phyloP scores from a whole-genome alignment of 1,140 invertebrate genomes.

The Lanistes nyassanus region DNA sequence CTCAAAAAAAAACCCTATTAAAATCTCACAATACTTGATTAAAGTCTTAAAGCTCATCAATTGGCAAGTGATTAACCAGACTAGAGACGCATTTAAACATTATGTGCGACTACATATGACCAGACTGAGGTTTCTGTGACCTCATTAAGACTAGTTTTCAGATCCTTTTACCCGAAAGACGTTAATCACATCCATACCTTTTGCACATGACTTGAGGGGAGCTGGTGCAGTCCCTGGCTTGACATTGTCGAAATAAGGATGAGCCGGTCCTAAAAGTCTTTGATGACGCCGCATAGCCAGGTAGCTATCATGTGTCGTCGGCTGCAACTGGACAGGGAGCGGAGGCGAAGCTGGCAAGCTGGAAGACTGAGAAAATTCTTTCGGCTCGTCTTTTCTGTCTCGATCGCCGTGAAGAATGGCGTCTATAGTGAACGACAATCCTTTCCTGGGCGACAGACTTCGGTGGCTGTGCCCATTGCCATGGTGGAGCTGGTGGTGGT shows the following conservation, averaged over 20 bases:
- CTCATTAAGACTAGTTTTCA: too few species aligned
- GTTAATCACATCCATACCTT: conserved; percentile 20
- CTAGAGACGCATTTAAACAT: too few species aligned
- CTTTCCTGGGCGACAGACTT: conserved; percentile 17
- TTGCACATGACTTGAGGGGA: neutral
- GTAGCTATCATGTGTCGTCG: conserved; percentile 25
- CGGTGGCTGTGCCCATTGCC: neutral
- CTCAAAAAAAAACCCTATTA: too few species aligned
- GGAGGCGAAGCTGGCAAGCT: neutral
- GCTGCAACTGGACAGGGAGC: conserved; percentile 12
- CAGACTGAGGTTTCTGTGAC: too few species aligned
- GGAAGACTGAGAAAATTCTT: neutral
- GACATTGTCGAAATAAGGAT: conserved; percentile 29
- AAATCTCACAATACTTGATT: too few species aligned
- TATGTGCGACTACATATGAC: too few species aligned
- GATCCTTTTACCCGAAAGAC: too few species aligned
- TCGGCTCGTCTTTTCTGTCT: conserved; percentile 25
- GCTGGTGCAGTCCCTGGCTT: conserved; percentile 17
- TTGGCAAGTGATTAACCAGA: too few species aligned
- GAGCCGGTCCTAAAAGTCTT: conserved; percentile 32
- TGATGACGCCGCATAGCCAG: conserved; percentile 29
- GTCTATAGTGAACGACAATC: conserved; percentile 83
- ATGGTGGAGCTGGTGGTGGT: neutral
- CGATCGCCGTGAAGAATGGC: conserved; percentile 75
- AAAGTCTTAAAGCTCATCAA: too few species aligned